Evolutionary conservation across 1,140 invertebrate genomes (phyloP), one percentile per base, ranked within the genome.

Genomic region (Bilobella aurantiaca): DNA sequence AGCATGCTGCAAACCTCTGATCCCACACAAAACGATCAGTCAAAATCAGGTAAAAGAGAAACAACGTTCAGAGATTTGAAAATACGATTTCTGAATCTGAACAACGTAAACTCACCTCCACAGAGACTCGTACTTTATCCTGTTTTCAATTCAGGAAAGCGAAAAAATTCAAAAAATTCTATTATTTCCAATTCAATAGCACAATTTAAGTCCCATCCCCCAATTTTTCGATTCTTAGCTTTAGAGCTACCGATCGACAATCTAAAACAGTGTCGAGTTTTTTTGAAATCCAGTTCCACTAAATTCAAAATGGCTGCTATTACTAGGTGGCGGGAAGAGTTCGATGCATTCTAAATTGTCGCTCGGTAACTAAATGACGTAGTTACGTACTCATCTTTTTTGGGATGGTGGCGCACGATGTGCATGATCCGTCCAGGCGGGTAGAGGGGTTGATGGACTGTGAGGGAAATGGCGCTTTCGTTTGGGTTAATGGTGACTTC

Each of bases 371-470:
- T n/a, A n/a, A n/a, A n/a, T n/a, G n/a, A n/a, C n/a, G n/a, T n/a
- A n/a, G n/a, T 16, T 18, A 86, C 87, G 86, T 79, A 91, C 89
- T 88, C 85, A 74, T 85, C 84, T 74, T 86, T 85, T 62, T 84
- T 87, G 23, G 89, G 88, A 82, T 95, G 90, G 79, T 91, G 90
- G 60, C 91, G 79, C 53, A 95, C 90, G 31, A 95, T 85, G 75
- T 94, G 92, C 53, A 95, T 90, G 63, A 94, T 93, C 72, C 84
- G 83, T 1, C 92, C 92, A 5, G 92, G 91, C 46, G 89, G 90
- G 78, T 87, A 94, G 0, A 95, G 79, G 1, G 89, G 91, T 74
- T 87, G 82, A 79, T 92, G 86, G 68, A 90, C 78, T 59, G 87
- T 88, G 67, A 90, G 79, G 63, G 87, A 86, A 74, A 90, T 87